phyloP scores from a whole-genome alignment of 1,140 invertebrate genomes.

The Cephus cinctus region DNA sequence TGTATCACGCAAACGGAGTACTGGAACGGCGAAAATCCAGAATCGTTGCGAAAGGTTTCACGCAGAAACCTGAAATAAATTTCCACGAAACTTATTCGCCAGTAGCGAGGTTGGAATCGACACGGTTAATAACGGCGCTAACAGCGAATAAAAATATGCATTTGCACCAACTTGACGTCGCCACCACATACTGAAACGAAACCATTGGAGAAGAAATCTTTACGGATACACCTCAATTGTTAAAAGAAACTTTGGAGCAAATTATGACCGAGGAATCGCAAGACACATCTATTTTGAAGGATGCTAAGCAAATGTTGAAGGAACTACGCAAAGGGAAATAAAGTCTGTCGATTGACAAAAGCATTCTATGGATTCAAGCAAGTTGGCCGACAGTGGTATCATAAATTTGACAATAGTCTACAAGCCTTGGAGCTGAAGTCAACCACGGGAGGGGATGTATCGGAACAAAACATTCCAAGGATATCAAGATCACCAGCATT shows the following conservation, averaged over 20 bases:
- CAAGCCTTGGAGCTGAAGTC: constrained; percentile 13
- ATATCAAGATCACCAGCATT: too few relatives aligned
- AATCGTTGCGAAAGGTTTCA: constrained; percentile 21
- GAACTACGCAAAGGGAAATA: not conserved
- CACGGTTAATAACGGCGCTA: not conserved
- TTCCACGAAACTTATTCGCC: constrained; percentile 24
- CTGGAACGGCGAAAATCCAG: constrained; percentile 16
- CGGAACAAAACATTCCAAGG: too few relatives aligned
- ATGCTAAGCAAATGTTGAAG: not conserved
- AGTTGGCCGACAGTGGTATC: constrained; percentile 28
- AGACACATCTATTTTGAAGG: not conserved
- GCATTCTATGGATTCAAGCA: constrained; percentile 33
- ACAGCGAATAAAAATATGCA: constrained; percentile 9
- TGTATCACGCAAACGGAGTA: constrained; percentile 23
- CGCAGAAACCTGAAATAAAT: constrained; percentile 18
- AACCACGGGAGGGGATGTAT: too few relatives aligned
- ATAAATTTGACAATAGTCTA: constrained; percentile 13
- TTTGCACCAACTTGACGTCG: constrained; percentile 31
- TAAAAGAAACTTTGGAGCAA: not conserved
- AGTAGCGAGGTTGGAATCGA: constrained; percentile 10
- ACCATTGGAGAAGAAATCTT: constrained; percentile 31
- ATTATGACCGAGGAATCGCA: not conserved
- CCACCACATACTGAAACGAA: constrained; percentile 39
- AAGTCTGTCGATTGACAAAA: constrained; percentile 20
- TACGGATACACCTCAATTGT: constrained; percentile 10